Base-by-base conservation (phyloP, 35 echinoderm and acorn worm genomes). In the Amphiura filiformis region DNA sequence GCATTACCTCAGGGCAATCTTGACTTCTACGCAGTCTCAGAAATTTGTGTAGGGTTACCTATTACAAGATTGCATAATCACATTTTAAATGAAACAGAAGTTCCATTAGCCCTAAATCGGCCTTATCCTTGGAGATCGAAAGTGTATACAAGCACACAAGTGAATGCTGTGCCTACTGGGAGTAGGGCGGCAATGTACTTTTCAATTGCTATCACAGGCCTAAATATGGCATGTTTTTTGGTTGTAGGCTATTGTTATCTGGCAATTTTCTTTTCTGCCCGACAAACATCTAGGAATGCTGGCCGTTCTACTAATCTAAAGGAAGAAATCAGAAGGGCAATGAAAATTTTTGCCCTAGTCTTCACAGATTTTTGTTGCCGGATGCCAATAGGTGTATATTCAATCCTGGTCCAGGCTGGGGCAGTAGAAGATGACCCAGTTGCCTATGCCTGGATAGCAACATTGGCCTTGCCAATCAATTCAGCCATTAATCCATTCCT, bases 1-100 rank as follows among this genome's bases (percentile, higher is more conserved):
- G 17, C 88, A 32, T 87, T 88, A 34, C 26, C 57, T 18, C 26
- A 20, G 2, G 44, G 57, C 9, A 32, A 83, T 33, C 75, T 76
- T 49, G 49, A 86, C 0, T 84, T 86, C 20, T 93, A 85, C 34
- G 92, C 80, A 33, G 35, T 86, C 31, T 89, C 87, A 41, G 92
- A 89, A 31, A 87, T 93, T 1, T 70, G 61, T n/a, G 26, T 70
- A 2, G 61, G 61, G 7, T 15, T 70, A 13, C 61, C 61, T 3
- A 70, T 70, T 13, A 23, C 26, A 11, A 70, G 26, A 70, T 4
- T 5, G 28, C 61, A 26, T 26, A 23, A 70, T 26, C 3, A 70
- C 15, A 70, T 5, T 70, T 18, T 3, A 26, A 13, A 70, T 30
- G 7, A 70, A 2, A 70, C 26, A 13, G 1, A 18, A 30, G 7